Evolutionary conservation across 2,797 vertebrate genomes (phyloP).

Genomic region (Amblyraja radiata): DNA sequence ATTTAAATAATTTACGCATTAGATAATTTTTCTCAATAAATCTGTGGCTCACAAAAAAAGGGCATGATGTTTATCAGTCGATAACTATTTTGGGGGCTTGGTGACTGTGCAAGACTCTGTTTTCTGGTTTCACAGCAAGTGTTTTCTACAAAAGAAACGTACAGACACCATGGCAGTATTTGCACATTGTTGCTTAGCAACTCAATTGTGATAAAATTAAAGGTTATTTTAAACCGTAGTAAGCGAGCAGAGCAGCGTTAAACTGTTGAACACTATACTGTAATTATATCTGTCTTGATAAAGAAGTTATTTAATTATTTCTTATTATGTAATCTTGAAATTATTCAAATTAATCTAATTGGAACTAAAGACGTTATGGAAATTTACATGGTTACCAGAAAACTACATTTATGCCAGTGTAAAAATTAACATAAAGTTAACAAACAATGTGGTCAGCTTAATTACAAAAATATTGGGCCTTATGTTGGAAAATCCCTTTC

Average conservation of each 20-base stretch:
- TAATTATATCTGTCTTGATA: conserved; percentile 7
- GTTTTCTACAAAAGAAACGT: background rate
- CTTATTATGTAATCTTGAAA: background rate
- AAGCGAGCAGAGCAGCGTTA: background rate
- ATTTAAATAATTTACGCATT: too few species aligned
- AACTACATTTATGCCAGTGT: background rate
- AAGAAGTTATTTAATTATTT: background rate
- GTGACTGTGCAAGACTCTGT: background rate
- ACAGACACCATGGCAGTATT: background rate
- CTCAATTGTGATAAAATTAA: conserved; percentile 8
- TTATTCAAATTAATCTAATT: background rate
- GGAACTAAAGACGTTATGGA: background rate
- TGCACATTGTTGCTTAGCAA: conserved; percentile 31
- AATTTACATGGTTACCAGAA: background rate
- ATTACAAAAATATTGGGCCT: background rate
- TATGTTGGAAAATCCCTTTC: background rate
- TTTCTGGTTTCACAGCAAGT: background rate
- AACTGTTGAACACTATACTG: background rate
- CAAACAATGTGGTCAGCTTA: background rate
- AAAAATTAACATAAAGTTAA: background rate
- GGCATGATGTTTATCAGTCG: background rate
- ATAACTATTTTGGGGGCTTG: background rate
- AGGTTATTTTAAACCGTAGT: background rate
- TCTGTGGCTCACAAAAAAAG: background rate
- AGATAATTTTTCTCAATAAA: background rate